Conservation (phyloP, 30 jellyfish, hydroid and myxozoan genomes). For the Aurelia aurita complex sp. Pacific region DNA sequence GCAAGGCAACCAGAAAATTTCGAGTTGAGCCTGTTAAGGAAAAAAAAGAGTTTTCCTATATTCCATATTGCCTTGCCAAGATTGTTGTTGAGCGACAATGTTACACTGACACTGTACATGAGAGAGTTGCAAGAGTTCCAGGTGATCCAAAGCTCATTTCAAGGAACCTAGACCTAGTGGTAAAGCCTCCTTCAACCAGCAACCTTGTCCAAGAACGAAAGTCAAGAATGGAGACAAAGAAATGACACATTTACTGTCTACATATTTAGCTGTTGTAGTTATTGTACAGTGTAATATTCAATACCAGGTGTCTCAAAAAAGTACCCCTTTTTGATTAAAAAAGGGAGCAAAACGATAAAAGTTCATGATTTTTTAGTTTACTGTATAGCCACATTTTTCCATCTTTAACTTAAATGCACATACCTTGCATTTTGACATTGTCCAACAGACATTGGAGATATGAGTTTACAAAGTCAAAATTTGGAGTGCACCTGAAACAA, state of each 20-base stretch:
- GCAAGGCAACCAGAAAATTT: slow-evolving; percentile 11
- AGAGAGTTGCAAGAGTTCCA: slow-evolving; percentile 15
- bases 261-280: neutral
- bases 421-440: too few relatives aligned
- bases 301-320: neutral
- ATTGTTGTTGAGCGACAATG: slow-evolving; percentile 19
- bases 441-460: too few relatives aligned
- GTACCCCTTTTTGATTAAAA: neutral
- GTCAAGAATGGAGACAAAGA: too few relatives aligned
- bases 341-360: too few relatives aligned
- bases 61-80: slow-evolving; percentile 15
- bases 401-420: too few relatives aligned
- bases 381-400: too few relatives aligned
- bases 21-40: slow-evolving; percentile 46
- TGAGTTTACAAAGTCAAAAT: too few relatives aligned
- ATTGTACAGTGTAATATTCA: neutral
- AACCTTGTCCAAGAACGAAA: too few relatives aligned
- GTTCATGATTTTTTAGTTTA: too few relatives aligned
- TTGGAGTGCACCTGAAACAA: too few relatives aligned
- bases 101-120: neutral
- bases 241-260: too few relatives aligned
- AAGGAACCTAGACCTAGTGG: neutral
- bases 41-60: slow-evolving; percentile 3
- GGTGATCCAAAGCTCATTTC: slow-evolving; percentile 21
- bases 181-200: too few relatives aligned